Percentiles rank a stretch among this genome's conserved stretches.
Conservation (phyloP, 1,140 invertebrate genomes). For the Drosophila grimshawi region DNA sequence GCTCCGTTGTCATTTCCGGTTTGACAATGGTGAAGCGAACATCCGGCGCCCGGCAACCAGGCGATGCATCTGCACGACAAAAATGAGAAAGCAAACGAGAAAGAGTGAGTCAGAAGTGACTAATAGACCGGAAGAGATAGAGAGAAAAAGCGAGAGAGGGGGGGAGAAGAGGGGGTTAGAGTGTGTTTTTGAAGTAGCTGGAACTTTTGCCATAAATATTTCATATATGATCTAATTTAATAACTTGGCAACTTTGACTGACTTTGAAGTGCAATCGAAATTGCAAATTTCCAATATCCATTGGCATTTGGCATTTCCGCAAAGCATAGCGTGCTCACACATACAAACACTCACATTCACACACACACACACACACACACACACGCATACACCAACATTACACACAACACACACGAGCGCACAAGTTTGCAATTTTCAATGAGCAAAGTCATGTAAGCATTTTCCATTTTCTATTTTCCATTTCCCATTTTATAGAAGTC, state of each 20-base stretch:
- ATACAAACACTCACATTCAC: conserved; percentile 25
- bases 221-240: conserved; percentile 80
- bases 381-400: conserved; percentile 20
- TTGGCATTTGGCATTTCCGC: conserved; percentile 54
- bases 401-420: conserved; percentile 24
- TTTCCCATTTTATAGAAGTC: conserved; percentile 16
- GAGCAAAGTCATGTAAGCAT: conserved; percentile 64
- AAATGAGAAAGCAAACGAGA: conserved; percentile 15
- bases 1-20: conserved; percentile 81
- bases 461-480: conserved; percentile 51
- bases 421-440: conserved; percentile 70
- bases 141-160: neutral
- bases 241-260: conserved; percentile 71
- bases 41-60: conserved; percentile 82
- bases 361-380: conserved; percentile 24
- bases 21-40: conserved; percentile 82
- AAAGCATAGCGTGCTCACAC: conserved; percentile 16
- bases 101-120: conserved; percentile 1
- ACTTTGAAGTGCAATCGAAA: conserved; percentile 79
- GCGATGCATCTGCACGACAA: conserved; percentile 71
- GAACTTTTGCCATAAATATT: conserved; percentile 75
- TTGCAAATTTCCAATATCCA: conserved; percentile 79
- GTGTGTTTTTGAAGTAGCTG: conserved; percentile 2
- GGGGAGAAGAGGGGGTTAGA: neutral
- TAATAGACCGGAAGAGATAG: neutral